Evolutionary conservation across 2,888 invertebrate genomes (phyloP), one percentile per base, ranked within the genome.

Genomic region (Noctua janthe): DNA sequence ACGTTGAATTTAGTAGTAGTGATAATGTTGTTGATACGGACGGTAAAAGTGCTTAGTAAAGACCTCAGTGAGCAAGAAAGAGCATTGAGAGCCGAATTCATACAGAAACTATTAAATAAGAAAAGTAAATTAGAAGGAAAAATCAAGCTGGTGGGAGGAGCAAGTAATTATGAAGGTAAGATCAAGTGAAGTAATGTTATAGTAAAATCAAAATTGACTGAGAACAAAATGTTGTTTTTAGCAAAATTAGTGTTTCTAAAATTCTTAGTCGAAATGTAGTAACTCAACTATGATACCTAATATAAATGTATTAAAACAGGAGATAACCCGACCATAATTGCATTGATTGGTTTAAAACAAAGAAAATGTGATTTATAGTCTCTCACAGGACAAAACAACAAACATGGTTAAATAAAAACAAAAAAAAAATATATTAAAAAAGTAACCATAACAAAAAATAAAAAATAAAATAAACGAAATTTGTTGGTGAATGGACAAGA

Each of bases 81-180:
- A 81, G 90, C 93, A 4, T 84, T 91, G 2, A 94, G 97, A 71
- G 98, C 98, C 0, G 96, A 97, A 51, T 97, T 98, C 82, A 97
- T 98, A 29, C 98, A 97, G 91, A 98, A 97, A 89, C 97, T 98
- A 88, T 95, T 98, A 86, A 98, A 98, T 90, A 97, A 98, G 81
- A 95, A 98, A 82, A 98, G 98, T 92, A 97, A 98, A 93, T 97
- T 98, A 88, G 98, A 99, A 89, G 98, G 98, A 17, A 98, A 97
- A 80, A 93, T 98, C 35, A 98, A 98, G 88, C 95, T 99, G 13
- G 97, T 98, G 1, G 98, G 98, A 39, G 98, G 98, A 10, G 93
- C 97, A 39, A 97, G 95, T 74, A 97, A 97, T 90, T 97, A 97
- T 93, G 98, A 99, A 98, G 99, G 99, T 98, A 97, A 79, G 47